These are phyloP conservation scores for Catharus fuscescens DNA, from an alignment of 2,113 vertebrate species.

Conservation along the genomic window DNA sequence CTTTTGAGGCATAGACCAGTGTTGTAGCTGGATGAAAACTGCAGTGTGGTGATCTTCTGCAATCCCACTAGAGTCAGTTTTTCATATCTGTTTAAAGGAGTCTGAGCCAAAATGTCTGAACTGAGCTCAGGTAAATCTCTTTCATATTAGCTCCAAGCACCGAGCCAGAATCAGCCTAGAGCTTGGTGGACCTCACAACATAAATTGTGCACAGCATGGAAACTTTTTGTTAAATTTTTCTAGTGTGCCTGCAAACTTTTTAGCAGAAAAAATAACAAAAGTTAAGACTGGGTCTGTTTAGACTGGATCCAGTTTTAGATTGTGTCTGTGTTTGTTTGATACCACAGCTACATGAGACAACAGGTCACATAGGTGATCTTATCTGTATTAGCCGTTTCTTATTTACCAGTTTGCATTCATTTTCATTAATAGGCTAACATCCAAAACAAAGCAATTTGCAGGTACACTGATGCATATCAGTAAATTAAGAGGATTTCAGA, in stretches of 20 bases:
- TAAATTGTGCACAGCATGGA: background rate
- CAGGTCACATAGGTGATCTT: background rate
- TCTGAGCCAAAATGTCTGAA: background rate
- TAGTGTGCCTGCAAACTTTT: background rate
- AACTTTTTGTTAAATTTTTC: background rate
- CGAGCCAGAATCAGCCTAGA: background rate
- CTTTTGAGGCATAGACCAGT: background rate
- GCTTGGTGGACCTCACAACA: background rate
- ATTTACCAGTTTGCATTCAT: background rate
- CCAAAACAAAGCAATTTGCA: background rate
- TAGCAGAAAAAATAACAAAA: background rate
- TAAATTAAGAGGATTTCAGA: background rate
- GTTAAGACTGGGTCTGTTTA: background rate
- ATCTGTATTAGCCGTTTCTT: background rate
- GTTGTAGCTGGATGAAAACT: background rate
- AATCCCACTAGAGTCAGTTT: background rate
- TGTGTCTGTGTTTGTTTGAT: background rate
- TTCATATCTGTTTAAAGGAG: background rate
- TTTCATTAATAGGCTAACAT: background rate
- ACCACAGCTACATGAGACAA: too few relatives aligned
- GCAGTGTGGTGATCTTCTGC: background rate
- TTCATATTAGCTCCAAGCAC: background rate
- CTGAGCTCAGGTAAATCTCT: background rate
- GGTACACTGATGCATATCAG: background rate
- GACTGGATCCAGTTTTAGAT: background rate